phyloP scores from a whole-genome alignment of 2,113 vertebrate genomes.

The Sus scrofa region DNA sequence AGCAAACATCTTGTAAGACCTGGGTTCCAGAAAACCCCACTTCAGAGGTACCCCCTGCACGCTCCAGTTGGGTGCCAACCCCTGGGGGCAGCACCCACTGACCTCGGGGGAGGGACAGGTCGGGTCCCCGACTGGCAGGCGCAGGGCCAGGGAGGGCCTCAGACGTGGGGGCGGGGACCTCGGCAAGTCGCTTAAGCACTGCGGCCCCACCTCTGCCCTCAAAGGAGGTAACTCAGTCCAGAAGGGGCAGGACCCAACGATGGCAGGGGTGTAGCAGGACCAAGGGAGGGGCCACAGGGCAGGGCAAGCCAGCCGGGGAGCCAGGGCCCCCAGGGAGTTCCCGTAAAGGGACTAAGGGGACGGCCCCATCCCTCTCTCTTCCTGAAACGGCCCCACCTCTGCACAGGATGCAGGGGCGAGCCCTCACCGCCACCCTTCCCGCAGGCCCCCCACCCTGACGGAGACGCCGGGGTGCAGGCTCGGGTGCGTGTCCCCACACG shows the following conservation, averaged over 20 bases:
- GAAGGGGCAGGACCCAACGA: background rate
- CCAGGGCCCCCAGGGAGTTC: accelerated
- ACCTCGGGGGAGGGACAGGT: background rate
- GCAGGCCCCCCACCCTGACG: background rate
- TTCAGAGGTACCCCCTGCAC: background rate
- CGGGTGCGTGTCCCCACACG: accelerated
- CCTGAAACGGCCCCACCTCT: background rate
- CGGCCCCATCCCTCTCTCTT: background rate
- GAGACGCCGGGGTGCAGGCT: background rate
- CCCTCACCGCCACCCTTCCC: accelerated
- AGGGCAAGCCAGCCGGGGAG: accelerated
- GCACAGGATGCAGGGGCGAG: accelerated
- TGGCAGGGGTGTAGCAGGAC: accelerated
- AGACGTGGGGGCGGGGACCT: background rate
- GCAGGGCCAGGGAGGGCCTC: accelerated
- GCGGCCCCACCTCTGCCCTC: accelerated
- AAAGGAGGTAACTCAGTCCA: background rate
- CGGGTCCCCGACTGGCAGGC: background rate
- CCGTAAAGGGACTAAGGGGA: background rate
- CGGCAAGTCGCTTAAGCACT: background rate
- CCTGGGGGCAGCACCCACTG: background rate
- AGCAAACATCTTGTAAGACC: background rate
- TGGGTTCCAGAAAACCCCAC: background rate
- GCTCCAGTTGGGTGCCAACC: background rate
- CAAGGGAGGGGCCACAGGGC: accelerated